Base-by-base conservation (phyloP, 1,140 invertebrate species). In the Heliothis subflexa region DNA sequence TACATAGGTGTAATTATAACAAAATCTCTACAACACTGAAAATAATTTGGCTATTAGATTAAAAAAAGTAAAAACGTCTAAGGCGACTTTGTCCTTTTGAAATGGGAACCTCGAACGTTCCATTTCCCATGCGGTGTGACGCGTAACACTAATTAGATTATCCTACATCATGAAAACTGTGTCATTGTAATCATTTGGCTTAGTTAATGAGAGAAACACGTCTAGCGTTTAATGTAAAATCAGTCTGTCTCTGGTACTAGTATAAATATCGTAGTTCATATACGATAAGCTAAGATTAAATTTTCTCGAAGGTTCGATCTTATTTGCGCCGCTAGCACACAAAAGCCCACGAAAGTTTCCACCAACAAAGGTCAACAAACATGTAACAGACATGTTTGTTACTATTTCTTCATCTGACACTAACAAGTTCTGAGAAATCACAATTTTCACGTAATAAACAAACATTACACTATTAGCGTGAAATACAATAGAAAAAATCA, bases 401-500 rank as follows among this genome's bases (percentile, higher is more conserved):
- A 55, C 16, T 55, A 55, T 55, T 55, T 55, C 54, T 7, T 55
- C 16, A 55, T 18, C 9, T 33, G 52, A 49, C 52, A 55, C 40
- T 55, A 72, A 28, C 50, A 18, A 40, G 33, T 40, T 40, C 52
- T 55, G 45, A 50, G 55, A 61, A 57, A 61, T 61, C 57, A n/a
- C 52, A 74, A 62, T 62, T 50, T 74, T 74, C 72, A 49, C 72
- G 50, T 74, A 50, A 62, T 74, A 74, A 74, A 45, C 25, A 74
- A 62, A 33, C 50, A 74, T 50, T 74, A 74, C 40, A 74, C 55
- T 66, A 49, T 66, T 74, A 62, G 25, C 25, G 57, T 61, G 72
- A 62, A 61, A 62, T 49, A 62, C 40, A 74, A 74, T 74, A 28
- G 45, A 28, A 74, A 74, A 74, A 72, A 57, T 28, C 40, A 11